Base-by-base conservation (phyloP, 92 coral and sea anemone genomes). In the Porites cylindrica region DNA sequence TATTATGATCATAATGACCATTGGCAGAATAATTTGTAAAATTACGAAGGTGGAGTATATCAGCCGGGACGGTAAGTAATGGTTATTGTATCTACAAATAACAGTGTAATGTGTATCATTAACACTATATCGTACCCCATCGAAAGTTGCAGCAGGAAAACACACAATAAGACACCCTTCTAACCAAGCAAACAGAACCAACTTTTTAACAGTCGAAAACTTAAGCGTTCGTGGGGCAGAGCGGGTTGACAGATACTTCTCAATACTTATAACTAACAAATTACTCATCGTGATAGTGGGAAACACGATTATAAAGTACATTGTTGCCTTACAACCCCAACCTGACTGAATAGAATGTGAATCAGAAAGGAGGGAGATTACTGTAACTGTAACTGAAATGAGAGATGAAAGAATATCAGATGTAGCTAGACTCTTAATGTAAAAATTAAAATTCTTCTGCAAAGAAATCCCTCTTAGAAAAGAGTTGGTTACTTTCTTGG, bases 91-190 rank as follows among this genome's bases (percentile, higher is more conserved):
- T 47, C 51, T 69, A 18, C 74, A 69, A 6, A 66, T 9, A 2
- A 66, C 71, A 66, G 71, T 66, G 32, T n/a, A 66, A 24, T 66
- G 71, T 66, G 51, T 69, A 10, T 38, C 51, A 19, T 69, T 69
- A 26, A 69, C 38, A 24, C 7, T 18, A 16, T 13, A 23, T 69
- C 74, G 10, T 18, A 18, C 9, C 51, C 74, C 74, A 21, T 18
- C 26, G 12, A 23, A 9, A 14, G 17, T 38, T 2, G 19, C 38
- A 69, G n/a, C 43, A 2, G 74, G 74, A 38, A 69, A 14, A 1
- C 1, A 10, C 5, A 16, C 38, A 69, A 11, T 12, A 12, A 38
- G 12, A 10, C 47, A 24, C 2, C 38, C 74, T 23, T 16, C 38
- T 21, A 69, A 10, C 74, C 74, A 69, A 19, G 74, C 74, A 7